Evolutionary conservation across 2,113 vertebrate genomes (phyloP).

Genomic region (Clinocottus analis): DNA sequence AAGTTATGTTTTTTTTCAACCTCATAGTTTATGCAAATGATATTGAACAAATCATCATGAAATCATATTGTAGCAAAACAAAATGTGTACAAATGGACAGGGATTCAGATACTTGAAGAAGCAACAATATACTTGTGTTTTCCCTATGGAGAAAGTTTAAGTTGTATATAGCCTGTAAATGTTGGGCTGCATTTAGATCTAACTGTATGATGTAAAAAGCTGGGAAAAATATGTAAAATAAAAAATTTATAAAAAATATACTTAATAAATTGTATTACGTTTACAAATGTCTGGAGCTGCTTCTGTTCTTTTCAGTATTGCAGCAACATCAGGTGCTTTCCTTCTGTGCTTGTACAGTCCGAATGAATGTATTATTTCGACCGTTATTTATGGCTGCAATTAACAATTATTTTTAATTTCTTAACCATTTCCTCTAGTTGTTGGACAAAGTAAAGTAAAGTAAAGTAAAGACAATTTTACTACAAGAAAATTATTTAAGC

Average conservation of each 20-base stretch:
- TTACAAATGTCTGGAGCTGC: slow-evolving; percentile 53
- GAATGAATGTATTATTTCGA: not conserved
- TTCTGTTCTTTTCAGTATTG: not conserved
- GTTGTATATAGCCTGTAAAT: slow-evolving; percentile 84
- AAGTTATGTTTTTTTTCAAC: not conserved
- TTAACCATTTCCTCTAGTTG: too few species aligned
- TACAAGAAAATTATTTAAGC: too few species aligned
- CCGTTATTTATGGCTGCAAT: not conserved
- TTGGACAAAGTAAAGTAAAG: too few species aligned
- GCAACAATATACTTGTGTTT: slow-evolving; percentile 74
- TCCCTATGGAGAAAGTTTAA: slow-evolving; percentile 93
- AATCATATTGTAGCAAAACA: slow-evolving; percentile 50
- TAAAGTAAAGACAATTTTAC: too few species aligned
- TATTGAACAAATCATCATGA: slow-evolving; percentile 13
- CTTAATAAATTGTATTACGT: slow-evolving; percentile 82
- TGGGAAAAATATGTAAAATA: slow-evolving; percentile 61
- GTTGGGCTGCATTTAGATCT: slow-evolving; percentile 82
- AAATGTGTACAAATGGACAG: slow-evolving; percentile 48
- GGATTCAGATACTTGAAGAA: slow-evolving; percentile 68
- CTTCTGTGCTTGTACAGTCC: not conserved
- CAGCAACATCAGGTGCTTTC: not conserved
- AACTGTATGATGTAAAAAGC: slow-evolving; percentile 78
- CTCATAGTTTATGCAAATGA: slow-evolving; percentile 18
- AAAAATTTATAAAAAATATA: slow-evolving; percentile 67
- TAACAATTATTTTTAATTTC: not conserved